Evolutionary conservation across 2,888 invertebrate species (phyloP), one percentile per base, ranked within the genome.

Genomic region (Cabera pusaria): DNA sequence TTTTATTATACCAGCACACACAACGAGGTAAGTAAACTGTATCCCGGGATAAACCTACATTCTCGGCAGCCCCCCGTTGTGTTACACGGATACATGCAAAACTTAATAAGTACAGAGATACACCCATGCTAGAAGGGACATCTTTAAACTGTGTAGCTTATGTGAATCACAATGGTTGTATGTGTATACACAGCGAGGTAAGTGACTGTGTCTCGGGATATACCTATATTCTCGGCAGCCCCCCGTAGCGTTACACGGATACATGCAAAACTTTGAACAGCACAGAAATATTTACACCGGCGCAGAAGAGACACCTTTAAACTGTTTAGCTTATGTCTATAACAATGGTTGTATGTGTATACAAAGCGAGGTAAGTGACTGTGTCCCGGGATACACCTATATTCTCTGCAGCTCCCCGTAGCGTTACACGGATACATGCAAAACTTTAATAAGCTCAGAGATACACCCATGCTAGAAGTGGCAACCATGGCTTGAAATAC

Each of bases 241-340:
- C 25, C 25, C 25, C 16, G 25, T 16, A 16, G 25, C 16, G 16
- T 14, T 6, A 3, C 24, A 25, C 3, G 16, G 16, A 10, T 27
- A 17, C 10, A 18, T 28, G 36, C 36, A 18, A 34, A 36, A 19
- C 16, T 37, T n/a, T n/a, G n/a, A n/a, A n/a, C n/a, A n/a, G n/a
- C n/a, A n/a, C n/a, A n/a, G n/a, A n/a, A n/a, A n/a, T n/a, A n/a
- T n/a, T n/a, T n/a, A n/a, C n/a, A n/a, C n/a, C n/a, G n/a, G n/a
- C n/a, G n/a, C n/a, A n/a, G n/a, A n/a, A n/a, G n/a, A n/a, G n/a
- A n/a, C n/a, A n/a, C n/a, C n/a, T n/a, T n/a, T n/a, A n/a, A n/a
- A n/a, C n/a, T n/a, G n/a, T n/a, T n/a, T n/a, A n/a, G n/a, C n/a
- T n/a, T n/a, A n/a, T n/a, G n/a, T n/a, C n/a, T n/a, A n/a, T n/a